Percentiles rank a stretch among this genome's conserved stretches.
phyloP scores from a whole-genome alignment of 2,113 vertebrate genomes.

The Cyprinodon variegatus region DNA sequence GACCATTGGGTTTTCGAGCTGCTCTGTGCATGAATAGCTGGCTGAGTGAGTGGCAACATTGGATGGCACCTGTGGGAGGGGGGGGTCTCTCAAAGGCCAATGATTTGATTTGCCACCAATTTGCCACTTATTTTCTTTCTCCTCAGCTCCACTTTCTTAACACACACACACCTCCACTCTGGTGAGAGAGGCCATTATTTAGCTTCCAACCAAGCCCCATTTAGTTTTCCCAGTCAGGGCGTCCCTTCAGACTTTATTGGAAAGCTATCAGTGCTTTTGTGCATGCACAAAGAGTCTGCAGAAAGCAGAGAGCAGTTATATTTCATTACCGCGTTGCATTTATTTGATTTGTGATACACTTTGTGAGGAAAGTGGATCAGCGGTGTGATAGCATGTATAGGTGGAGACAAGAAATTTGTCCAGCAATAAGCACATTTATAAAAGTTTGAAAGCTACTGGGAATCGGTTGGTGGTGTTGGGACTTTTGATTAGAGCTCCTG shows the following conservation, averaged over 20 bases:
- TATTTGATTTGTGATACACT: conserved; percentile 43
- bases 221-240: conserved; percentile 24
- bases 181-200: conserved; percentile 54
- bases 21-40: conserved; percentile 46
- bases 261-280: conserved; percentile 42
- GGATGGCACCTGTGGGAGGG: conserved; percentile 22
- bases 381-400: not conserved
- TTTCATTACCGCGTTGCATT: conserved; percentile 44
- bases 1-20: conserved; percentile 37
- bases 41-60: conserved; percentile 28
- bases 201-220: conserved; percentile 39
- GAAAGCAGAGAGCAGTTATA: conserved; percentile 30
- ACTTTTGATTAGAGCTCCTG: conserved; percentile 15
- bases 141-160: conserved; percentile 43
- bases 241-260: conserved; percentile 42
- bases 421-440: conserved; percentile 8
- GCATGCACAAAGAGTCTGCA: conserved; percentile 19
- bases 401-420: conserved; percentile 13
- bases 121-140: conserved; percentile 62
- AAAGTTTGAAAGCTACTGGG: conserved; percentile 24
- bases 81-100: conserved; percentile 50
- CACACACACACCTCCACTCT: conserved; percentile 36
- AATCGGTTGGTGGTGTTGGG: conserved; percentile 13
- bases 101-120: conserved; percentile 68
- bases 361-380: conserved; percentile 11